Evolutionary conservation across 1,140 invertebrate species (phyloP).

Genomic region (Lucilia cuprina): DNA sequence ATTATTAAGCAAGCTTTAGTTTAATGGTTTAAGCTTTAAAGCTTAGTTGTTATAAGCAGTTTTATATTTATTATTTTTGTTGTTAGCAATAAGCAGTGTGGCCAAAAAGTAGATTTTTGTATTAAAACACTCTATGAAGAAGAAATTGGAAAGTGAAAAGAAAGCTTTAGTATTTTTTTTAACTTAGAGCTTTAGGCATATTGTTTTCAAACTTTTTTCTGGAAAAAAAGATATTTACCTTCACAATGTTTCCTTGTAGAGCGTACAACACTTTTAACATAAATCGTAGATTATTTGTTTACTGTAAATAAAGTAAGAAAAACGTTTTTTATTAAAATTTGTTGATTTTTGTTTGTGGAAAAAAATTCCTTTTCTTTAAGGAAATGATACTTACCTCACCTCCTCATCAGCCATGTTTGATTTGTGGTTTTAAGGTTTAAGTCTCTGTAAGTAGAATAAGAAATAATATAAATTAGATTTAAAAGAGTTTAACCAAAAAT

Average conservation of each 20-base stretch:
- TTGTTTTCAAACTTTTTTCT: background rate
- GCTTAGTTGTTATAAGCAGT: background rate
- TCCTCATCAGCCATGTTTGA: slow-evolving; percentile 85
- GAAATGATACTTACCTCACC: slow-evolving; percentile 76
- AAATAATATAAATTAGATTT: background rate
- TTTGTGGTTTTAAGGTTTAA: slow-evolving; percentile 59
- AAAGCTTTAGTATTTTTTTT: background rate
- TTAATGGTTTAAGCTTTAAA: background rate
- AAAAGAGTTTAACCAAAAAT: too few relatives aligned
- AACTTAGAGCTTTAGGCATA: background rate
- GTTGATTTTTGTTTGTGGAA: background rate
- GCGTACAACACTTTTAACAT: background rate
- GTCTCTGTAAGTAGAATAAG: slow-evolving; percentile 50
- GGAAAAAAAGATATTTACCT: slow-evolving; percentile 31
- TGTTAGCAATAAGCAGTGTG: too few relatives aligned
- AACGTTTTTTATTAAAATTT: background rate
- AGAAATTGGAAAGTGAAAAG: background rate
- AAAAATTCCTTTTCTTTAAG: background rate
- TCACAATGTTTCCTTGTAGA: slow-evolving; percentile 35
- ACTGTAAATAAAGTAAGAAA: slow-evolving; percentile 23
- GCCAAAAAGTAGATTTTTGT: slow-evolving; percentile 2
- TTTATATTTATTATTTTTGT: background rate
- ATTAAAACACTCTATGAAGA: background rate
- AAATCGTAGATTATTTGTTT: slow-evolving; percentile 21
- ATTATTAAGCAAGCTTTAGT: background rate